These are phyloP conservation scores for Eulithis prunata DNA, from an alignment of 2,888 invertebrate species.

Conservation along the genomic window DNA sequence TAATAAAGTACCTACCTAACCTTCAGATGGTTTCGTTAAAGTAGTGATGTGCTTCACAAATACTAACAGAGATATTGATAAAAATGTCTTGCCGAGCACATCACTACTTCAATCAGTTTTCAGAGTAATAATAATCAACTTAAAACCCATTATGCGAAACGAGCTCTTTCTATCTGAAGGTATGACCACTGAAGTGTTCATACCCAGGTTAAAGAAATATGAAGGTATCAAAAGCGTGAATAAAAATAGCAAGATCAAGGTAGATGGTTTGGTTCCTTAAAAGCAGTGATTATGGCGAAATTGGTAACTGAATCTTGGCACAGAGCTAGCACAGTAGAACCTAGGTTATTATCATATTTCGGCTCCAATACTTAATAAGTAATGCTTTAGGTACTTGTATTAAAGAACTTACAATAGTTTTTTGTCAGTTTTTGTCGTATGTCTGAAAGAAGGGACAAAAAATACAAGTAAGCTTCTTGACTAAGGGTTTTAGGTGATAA, in stretches of 20 bases:
- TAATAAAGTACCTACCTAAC: background rate
- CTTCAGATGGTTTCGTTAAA: background rate
- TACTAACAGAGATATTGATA: constrained; percentile 29
- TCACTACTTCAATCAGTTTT: constrained; percentile 26
- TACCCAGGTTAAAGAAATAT: background rate
- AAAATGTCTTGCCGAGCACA: constrained; percentile 34
- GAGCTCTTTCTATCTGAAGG: background rate
- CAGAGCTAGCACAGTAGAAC: background rate
- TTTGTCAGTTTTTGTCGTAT: background rate
- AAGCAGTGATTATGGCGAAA: constrained; percentile 11
- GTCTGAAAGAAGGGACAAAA: background rate
- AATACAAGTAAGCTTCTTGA: background rate
- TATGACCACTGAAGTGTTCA: constrained; percentile 1
- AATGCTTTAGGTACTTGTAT: background rate
- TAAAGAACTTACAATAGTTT: background rate
- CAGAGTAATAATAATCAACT: constrained; percentile 15
- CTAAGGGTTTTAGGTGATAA: background rate
- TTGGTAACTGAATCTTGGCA: constrained; percentile 14
- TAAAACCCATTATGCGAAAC: background rate
- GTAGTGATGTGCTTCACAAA: constrained; percentile 36
- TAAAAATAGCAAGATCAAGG: too few relatives aligned
- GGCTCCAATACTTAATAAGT: too few relatives aligned
- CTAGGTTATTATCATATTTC: background rate
- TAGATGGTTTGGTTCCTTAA: background rate
- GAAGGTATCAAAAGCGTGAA: background rate